Percentiles rank a stretch among this genome's conserved stretches.
Evolutionary conservation across 2,113 vertebrate species (phyloP).

Genomic region (Etia nguti): DNA sequence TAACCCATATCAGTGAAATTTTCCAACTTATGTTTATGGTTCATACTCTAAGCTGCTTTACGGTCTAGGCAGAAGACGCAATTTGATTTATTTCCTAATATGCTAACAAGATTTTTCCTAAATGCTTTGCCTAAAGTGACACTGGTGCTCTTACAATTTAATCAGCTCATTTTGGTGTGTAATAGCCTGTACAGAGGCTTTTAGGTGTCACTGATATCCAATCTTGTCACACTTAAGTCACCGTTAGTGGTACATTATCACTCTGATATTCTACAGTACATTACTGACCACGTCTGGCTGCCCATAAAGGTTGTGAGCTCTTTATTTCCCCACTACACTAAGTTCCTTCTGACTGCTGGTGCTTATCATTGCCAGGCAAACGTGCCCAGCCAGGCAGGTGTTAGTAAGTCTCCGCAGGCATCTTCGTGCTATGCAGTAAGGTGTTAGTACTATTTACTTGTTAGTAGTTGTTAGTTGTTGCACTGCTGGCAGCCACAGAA

Average conservation of each 20-base stretch:
- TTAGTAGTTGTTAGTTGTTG: slow-evolving; percentile 64
- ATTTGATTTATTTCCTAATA: slow-evolving; percentile 8
- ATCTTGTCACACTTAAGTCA: slow-evolving; percentile 28
- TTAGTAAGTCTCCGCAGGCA: slow-evolving; percentile 58
- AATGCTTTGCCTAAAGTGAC: background rate
- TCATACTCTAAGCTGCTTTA: background rate
- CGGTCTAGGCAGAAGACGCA: background rate
- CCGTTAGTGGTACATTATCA: slow-evolving; percentile 8
- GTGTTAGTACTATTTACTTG: slow-evolving; percentile 56
- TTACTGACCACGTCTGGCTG: slow-evolving; percentile 19
- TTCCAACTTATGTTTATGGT: background rate
- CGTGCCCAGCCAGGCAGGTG: slow-evolving; percentile 43
- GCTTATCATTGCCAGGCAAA: slow-evolving; percentile 21
- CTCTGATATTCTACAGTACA: slow-evolving; percentile 24
- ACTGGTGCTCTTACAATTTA: background rate
- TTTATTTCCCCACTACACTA: slow-evolving; percentile 9
- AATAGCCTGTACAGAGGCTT: slow-evolving; percentile 19
- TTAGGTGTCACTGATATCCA: slow-evolving; percentile 11
- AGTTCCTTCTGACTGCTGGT: slow-evolving; percentile 19
- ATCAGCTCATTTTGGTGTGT: background rate
- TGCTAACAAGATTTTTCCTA: background rate
- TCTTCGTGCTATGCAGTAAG: slow-evolving; percentile 40
- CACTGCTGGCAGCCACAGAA: slow-evolving; percentile 40
- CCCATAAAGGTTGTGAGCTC: slow-evolving; percentile 13
- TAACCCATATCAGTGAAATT: background rate